These are phyloP conservation scores for Elysia crispata DNA, from an alignment of 2,888 invertebrate species.

Conservation along the genomic window DNA sequence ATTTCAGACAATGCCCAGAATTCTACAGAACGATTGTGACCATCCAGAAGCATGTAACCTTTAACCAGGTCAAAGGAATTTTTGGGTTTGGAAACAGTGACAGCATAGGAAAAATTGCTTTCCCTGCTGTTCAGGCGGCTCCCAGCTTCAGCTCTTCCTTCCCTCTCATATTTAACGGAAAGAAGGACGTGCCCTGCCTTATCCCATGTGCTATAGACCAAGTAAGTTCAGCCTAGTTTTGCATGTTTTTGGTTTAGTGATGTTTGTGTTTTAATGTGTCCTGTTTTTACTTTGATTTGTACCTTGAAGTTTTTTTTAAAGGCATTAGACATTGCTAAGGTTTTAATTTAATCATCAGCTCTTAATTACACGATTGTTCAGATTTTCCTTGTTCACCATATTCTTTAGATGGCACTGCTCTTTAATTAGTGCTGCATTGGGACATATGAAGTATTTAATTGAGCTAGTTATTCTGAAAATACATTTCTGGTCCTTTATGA, in stretches of 20 bases:
- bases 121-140: constrained; percentile 97
- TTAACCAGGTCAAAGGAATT: constrained; percentile 98
- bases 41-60: constrained; percentile 96
- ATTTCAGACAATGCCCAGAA: constrained; percentile 87
- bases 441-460: no score
- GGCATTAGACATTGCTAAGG: neutral
- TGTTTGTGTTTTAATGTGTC: neutral
- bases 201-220: constrained; percentile 99
- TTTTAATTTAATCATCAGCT: no score
- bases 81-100: constrained; percentile 98
- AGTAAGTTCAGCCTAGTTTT: constrained; percentile 72
- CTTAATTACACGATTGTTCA: no score
- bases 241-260: neutral
- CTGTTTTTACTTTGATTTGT: neutral
- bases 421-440: no score
- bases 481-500: no score
- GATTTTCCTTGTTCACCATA: no score
- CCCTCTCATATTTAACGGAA: constrained; percentile 89
- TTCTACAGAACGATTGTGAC: constrained; percentile 95
- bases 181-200: constrained; percentile 87
- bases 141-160: constrained; percentile 85
- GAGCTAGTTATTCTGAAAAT: no score
- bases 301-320: neutral
- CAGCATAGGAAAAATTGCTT: constrained; percentile 96
- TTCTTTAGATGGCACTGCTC: no score